Percentiles rank a stretch among this genome's conserved stretches.
phyloP scores from a whole-genome alignment of 2,797 vertebrate genomes.

The Falco naumanni region DNA sequence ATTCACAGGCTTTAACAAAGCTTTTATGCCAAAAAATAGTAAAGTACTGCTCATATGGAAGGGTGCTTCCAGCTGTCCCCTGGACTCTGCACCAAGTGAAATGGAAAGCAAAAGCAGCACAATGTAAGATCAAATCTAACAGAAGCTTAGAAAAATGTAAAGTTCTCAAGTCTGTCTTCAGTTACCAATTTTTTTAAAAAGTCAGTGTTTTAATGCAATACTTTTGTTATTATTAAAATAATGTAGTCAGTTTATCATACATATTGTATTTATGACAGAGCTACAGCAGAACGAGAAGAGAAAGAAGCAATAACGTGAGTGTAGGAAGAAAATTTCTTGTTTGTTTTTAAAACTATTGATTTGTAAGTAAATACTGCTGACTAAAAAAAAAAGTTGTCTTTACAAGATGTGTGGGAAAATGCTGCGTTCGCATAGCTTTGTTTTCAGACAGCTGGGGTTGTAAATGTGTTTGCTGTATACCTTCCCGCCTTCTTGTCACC shows the following conservation, averaged over 20 bases:
- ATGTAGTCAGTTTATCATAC: neutral
- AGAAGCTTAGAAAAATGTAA: neutral
- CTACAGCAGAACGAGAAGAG: neutral
- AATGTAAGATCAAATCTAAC: neutral
- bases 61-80: neutral
- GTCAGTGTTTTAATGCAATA: neutral
- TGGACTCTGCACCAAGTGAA: neutral
- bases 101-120: neutral
- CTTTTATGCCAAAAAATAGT: neutral
- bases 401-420: neutral
- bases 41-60: neutral
- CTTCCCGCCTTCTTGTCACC: neutral
- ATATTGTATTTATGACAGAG: neutral
- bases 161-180: neutral
- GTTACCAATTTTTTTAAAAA: rapidly evolving
- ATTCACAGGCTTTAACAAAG: neutral
- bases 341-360: neutral
- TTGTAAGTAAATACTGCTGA: neutral
- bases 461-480: neutral
- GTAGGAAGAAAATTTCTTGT: neutral
- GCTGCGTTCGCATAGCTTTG: neutral
- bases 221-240: neutral
- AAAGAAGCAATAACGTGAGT: neutral
- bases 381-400: neutral
- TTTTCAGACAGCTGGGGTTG: neutral